These are phyloP conservation scores for Latrodectus geometricus DNA, from an alignment of 1,140 invertebrate genomes.

Conservation along the genomic window DNA sequence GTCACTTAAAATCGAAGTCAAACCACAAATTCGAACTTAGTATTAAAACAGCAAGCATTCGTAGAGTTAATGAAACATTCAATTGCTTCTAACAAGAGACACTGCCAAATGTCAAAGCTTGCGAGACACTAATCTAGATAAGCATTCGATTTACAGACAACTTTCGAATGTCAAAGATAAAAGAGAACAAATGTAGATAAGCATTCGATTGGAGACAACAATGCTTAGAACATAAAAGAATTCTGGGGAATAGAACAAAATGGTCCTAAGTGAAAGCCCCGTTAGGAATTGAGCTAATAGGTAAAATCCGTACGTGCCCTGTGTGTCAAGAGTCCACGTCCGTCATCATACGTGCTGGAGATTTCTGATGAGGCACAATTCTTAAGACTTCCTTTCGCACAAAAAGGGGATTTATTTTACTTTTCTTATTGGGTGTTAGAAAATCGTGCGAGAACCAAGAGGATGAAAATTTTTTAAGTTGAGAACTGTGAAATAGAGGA, in stretches of 20 bases:
- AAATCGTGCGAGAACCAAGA: background rate
- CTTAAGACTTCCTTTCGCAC: background rate
- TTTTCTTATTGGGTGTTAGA: background rate
- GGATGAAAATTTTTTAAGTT: conserved; percentile 10
- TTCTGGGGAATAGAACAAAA: conserved; percentile 15
- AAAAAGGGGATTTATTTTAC: background rate
- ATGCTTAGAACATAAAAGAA: background rate
- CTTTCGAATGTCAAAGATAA: background rate
- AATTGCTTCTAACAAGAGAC: no score
- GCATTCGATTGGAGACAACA: background rate
- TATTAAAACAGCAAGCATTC: no score
- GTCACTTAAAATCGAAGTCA: no score
- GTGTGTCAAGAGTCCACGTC: background rate
- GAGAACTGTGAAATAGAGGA: conserved; percentile 28
- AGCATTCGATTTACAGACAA: background rate
- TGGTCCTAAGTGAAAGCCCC: conserved; percentile 48
- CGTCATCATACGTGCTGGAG: background rate
- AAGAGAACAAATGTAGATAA: background rate
- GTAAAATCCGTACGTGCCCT: conserved; percentile 41
- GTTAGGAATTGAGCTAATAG: conserved; percentile 21
- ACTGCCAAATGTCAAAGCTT: no score
- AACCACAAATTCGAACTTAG: no score
- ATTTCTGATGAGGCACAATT: background rate
- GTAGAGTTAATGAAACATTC: no score
- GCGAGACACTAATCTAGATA: background rate